phyloP scores from a whole-genome alignment of 35 echinoderm and acorn worm genomes.

The Apostichopus japonicus region DNA sequence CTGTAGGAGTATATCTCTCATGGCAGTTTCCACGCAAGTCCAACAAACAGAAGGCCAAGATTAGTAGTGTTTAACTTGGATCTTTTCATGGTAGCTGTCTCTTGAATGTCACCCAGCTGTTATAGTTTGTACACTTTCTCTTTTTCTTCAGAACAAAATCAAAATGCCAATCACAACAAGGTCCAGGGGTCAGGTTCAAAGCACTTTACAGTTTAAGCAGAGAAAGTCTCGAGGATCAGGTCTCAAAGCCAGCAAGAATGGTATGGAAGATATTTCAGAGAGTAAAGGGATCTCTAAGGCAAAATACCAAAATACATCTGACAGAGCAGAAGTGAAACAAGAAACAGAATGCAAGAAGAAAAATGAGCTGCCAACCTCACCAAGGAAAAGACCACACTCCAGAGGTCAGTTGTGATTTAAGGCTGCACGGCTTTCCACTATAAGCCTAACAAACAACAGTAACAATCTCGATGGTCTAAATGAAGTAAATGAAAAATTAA shows the following conservation, averaged over 20 bases:
- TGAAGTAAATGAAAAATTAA: no score
- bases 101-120: no score
- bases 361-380: neutral
- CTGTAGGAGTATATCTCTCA: no score
- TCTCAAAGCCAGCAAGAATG: neutral
- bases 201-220: conserved; percentile 10
- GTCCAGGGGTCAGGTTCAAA: neutral
- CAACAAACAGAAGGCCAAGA: no score
- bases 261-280: no score
- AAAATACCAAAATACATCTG: neutral
- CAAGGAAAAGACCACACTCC: conserved; percentile 23
- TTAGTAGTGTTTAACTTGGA: no score
- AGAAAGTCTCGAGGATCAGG: conserved; percentile 3
- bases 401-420: neutral
- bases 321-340: neutral
- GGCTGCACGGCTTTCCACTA: no score
- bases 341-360: neutral
- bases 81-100: no score
- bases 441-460: no score
- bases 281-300: neutral
- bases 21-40: no score
- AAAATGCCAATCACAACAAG: conserved; percentile 37
- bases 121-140: neutral
- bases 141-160: neutral
- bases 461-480: no score